Percentiles rank a stretch among this genome's conserved stretches.
These are phyloP conservation scores for Eupithecia subumbrata DNA, from an alignment of 2,888 invertebrate species.

Conservation along the genomic window DNA sequence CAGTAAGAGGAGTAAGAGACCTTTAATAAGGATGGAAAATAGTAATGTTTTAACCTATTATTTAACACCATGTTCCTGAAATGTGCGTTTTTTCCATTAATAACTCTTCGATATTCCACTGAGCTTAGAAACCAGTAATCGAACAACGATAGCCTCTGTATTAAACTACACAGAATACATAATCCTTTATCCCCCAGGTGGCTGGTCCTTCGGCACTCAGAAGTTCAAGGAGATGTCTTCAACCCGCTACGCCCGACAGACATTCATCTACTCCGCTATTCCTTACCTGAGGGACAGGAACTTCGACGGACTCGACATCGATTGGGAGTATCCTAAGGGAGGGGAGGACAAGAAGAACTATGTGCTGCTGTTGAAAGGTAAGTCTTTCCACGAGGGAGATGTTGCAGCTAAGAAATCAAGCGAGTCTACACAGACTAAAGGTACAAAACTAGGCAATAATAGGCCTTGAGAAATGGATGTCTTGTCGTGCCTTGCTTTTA, in stretches of 20 bases:
- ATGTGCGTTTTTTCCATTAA: too few relatives aligned
- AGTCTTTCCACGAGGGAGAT: conserved; percentile 40
- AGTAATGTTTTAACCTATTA: background rate
- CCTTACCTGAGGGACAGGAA: conserved; percentile 93
- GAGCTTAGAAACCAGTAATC: background rate
- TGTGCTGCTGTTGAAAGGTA: conserved; percentile 94
- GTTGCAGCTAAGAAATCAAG: background rate
- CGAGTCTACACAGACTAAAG: background rate
- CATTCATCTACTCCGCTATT: conserved; percentile 97
- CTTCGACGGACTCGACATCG: conserved; percentile 95
- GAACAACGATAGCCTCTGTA: background rate
- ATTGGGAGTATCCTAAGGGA: conserved; percentile 97
- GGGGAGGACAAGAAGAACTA: conserved; percentile 96
- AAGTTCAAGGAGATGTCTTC: conserved; percentile 97
- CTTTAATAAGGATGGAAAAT: background rate
- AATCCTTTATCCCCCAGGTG: conserved; percentile 84
- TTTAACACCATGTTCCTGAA: too few relatives aligned
- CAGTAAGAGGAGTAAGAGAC: too few relatives aligned
- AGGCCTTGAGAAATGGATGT: background rate
- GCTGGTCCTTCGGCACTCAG: conserved; percentile 98
- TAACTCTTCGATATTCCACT: background rate
- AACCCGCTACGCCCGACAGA: conserved; percentile 93
- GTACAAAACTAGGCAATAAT: background rate
- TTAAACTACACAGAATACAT: background rate
- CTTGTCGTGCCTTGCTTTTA: background rate